Conservation (phyloP, 2,797 vertebrate species). For the Hephaestus fuliginosus region DNA sequence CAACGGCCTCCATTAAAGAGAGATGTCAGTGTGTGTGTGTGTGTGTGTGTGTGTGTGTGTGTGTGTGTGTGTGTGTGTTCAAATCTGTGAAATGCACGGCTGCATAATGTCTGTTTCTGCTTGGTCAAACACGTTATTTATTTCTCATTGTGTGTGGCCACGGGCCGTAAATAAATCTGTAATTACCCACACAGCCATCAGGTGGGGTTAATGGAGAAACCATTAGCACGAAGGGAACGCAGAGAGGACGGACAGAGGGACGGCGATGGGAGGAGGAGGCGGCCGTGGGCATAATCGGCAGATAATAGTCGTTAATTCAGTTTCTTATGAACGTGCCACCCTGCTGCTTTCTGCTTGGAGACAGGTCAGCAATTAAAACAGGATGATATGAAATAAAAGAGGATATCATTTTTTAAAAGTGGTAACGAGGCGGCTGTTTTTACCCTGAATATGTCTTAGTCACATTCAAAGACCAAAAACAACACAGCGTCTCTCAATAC, state of each 20-base stretch:
- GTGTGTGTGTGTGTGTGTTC: not conserved
- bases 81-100: slow-evolving; percentile 28
- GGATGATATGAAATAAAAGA: not conserved
- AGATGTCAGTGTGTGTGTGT: slow-evolving; percentile 3
- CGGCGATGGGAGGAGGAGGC: not conserved
- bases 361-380: slow-evolving; percentile 36
- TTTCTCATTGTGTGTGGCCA: slow-evolving; percentile 69
- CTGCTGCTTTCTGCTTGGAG: slow-evolving; percentile 12
- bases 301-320: slow-evolving; percentile 50
- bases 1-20: slow-evolving; percentile 50
- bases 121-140: slow-evolving; percentile 65
- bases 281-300: slow-evolving; percentile 44
- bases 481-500: not conserved
- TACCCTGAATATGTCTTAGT: not conserved
- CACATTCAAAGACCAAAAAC: not conserved
- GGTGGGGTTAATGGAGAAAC: slow-evolving; percentile 74
- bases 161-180: slow-evolving; percentile 65
- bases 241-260: not conserved
- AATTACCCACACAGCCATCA: slow-evolving; percentile 73
- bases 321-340: slow-evolving; percentile 21
- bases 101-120: slow-evolving; percentile 62
- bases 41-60: not conserved
- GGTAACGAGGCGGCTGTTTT: not conserved
- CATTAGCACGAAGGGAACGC: slow-evolving; percentile 53
- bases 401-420: not conserved